Evolutionary conservation across 2,888 invertebrate species (phyloP).

Genomic region (Amiota minor): DNA sequence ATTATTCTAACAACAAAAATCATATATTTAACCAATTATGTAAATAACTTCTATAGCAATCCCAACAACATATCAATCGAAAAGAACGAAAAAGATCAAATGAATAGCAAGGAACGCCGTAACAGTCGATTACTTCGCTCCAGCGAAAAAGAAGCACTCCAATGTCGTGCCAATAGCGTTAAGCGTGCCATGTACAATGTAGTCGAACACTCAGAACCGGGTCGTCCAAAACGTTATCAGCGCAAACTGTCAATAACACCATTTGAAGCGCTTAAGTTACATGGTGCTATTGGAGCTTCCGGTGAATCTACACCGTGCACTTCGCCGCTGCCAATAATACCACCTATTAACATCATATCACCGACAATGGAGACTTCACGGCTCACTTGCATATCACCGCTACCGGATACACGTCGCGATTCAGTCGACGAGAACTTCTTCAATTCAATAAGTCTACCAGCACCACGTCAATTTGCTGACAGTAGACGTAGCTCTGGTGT

Average conservation of each 20-base stretch:
- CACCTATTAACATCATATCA: conserved; percentile 72
- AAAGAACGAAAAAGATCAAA: conserved; percentile 76
- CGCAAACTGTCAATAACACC: conserved; percentile 72
- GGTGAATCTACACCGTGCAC: conserved; percentile 70
- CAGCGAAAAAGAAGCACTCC: conserved; percentile 77
- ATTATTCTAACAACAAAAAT: not conserved
- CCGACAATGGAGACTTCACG: conserved; percentile 74
- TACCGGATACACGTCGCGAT: conserved; percentile 78
- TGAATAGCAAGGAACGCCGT: conserved; percentile 74
- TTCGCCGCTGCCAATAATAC: conserved; percentile 70
- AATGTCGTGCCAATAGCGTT: conserved; percentile 84
- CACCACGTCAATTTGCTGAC: conserved; percentile 88
- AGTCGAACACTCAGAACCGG: conserved; percentile 84
- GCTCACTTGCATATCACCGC: conserved; percentile 79
- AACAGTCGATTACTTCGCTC: conserved; percentile 73
- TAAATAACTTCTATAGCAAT: conserved; percentile 49
- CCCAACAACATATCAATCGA: conserved; percentile 73
- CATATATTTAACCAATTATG: not conserved
- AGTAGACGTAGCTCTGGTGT: conserved; percentile 80
- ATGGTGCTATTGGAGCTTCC: conserved; percentile 61
- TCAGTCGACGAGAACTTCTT: conserved; percentile 77
- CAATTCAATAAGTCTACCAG: conserved; percentile 77
- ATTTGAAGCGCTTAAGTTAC: conserved; percentile 70
- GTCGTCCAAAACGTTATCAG: conserved; percentile 75
- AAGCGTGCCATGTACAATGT: conserved; percentile 87